Evolutionary conservation across 1,140 invertebrate species (phyloP).

Genomic region (Leptinotarsa defecta): DNA sequence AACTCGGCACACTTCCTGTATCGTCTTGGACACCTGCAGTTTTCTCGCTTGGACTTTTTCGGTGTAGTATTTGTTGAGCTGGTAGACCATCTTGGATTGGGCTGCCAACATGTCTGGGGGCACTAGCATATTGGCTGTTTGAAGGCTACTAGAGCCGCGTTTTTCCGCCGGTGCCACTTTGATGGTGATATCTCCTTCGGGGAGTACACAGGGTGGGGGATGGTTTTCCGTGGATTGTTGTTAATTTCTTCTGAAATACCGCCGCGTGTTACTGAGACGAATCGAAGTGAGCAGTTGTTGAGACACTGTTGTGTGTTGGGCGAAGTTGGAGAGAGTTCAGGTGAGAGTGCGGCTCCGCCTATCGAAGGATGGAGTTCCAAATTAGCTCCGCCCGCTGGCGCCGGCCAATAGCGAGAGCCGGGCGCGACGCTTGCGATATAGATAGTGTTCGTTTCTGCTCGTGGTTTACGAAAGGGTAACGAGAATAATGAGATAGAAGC

Average conservation of each 20-base stretch:
- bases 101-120: constrained; percentile 86
- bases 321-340: constrained; percentile 31
- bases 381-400: constrained; percentile 25
- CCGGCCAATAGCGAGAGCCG: constrained; percentile 35
- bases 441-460: constrained; percentile 6
- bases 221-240: constrained; percentile 7
- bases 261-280: constrained; percentile 33
- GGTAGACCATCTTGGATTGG: constrained; percentile 88
- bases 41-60: constrained; percentile 88
- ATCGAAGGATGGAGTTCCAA: constrained; percentile 9
- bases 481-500: neutral
- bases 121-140: constrained; percentile 71
- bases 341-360: constrained; percentile 37
- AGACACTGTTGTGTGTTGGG: constrained; percentile 30
- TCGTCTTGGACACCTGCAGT: constrained; percentile 81
- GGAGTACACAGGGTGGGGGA: constrained; percentile 13
- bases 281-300: constrained; percentile 34
- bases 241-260: neutral
- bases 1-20: constrained; percentile 89
- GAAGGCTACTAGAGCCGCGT: constrained; percentile 45
- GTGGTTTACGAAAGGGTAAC: neutral
- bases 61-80: constrained; percentile 92
- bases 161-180: constrained; percentile 51
- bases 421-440: neutral
- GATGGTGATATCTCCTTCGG: constrained; percentile 30